Base-by-base conservation (phyloP, 2,113 vertebrate genomes). In the Podocnemis expansa region DNA sequence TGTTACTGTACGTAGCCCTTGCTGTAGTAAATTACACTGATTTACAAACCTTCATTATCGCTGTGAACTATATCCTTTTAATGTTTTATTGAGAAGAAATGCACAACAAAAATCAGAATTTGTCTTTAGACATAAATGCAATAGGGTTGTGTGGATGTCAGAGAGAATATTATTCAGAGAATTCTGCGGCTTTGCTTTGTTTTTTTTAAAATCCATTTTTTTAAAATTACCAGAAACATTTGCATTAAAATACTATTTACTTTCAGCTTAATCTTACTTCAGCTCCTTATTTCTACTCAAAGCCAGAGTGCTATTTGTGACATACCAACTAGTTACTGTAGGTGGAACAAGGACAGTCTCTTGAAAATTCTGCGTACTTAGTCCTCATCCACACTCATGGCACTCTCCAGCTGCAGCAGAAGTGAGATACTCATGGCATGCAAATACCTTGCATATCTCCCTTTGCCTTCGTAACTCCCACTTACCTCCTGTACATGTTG, bases 241-340 rank as follows among this genome's bases (percentile, higher is more conserved):
- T 3, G 27, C 8, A 11, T 67, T 81, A 93, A 91, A 22, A 22
- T 1, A 10, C 3, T 1, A 6, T 52, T 22, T 82, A 27, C 41
- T 93, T 79, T 84, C 84, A 67, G 63, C 52, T 10, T 81, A 14
- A 41, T 43, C 47, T 19, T 80, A 19, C 87, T 17, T 43, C 2
- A 41, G 24, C 51, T 56, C 5, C 3, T n/a, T n/a, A 34, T n/a
- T 70, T 76, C n/a, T 80, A 79, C 80, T 85, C 78, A 78, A 67
- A 22, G 45, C 41, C 45, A 31, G 9, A 12, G 25, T 78, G 0
- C 0, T 22, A 43, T 31, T 76, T 73, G 75, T 55, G 54, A 80
- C 58, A 76, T 6, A 49, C 22, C 1, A 5, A 58, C 29, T n/a
- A 86, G 31, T 2, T 54, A 17, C 47, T 1, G 0, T 24, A 27